These are phyloP conservation scores for Branchinecta sandiegonensis DNA, from an alignment of 2,888 invertebrate species.

Conservation along the genomic window DNA sequence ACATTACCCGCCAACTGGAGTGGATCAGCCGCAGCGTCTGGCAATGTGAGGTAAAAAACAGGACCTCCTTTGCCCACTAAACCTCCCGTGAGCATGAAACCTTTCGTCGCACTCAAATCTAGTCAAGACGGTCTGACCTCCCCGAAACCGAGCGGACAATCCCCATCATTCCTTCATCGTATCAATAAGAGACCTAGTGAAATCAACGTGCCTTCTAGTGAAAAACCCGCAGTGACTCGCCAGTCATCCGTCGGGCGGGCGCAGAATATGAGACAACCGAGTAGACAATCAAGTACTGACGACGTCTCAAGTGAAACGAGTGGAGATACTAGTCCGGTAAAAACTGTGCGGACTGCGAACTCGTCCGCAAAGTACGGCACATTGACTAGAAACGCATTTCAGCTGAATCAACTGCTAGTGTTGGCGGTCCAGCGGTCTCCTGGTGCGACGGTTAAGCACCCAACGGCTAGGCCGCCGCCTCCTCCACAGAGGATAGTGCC, in stretches of 20 bases:
- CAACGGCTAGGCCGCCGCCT: constrained; percentile 35
- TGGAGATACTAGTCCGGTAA: constrained; percentile 7
- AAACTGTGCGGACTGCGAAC: constrained; percentile 7
- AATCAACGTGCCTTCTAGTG: background rate
- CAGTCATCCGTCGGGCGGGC: constrained; percentile 13
- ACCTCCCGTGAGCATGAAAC: background rate
- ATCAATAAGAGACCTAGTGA: background rate
- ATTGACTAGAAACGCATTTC: constrained; percentile 20
- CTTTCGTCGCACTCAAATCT: background rate
- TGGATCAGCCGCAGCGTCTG: background rate
- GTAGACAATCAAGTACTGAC: constrained; percentile 4
- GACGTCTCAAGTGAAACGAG: constrained; percentile 9
- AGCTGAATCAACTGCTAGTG: constrained; percentile 23
- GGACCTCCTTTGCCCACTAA: constrained; percentile 3
- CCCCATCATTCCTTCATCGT: background rate
- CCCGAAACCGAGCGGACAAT: background rate
- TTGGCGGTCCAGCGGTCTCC: constrained; percentile 16
- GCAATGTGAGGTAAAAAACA: constrained; percentile 3
- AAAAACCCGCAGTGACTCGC: constrained; percentile 1
- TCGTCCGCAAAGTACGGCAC: constrained; percentile 20
- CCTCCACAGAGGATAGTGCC: constrained; percentile 27
- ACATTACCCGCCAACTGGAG: background rate
- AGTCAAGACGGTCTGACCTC: background rate
- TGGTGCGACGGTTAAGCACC: constrained; percentile 28
- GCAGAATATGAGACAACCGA: constrained; percentile 17